A percentile compares a stretch with the other conserved stretches of the same genome.
phyloP scores from a whole-genome alignment of 2,888 invertebrate genomes.

The Ptychoptera albimana region DNA sequence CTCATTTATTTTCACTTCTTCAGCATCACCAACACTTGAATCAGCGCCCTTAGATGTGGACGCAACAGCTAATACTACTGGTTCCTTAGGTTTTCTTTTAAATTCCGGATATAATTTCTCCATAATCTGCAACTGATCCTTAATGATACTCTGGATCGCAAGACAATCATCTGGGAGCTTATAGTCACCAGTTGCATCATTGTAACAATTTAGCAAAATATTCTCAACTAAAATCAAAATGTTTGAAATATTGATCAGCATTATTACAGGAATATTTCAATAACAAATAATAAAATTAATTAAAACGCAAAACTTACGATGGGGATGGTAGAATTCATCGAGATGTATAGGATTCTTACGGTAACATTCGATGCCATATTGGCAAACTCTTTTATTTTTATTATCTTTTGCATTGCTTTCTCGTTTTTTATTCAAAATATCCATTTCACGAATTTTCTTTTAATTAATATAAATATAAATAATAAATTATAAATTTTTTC shows the following conservation, averaged over 20 bases:
- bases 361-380: slow-evolving; percentile 63
- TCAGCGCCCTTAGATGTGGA: too few species aligned
- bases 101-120: slow-evolving; percentile 21
- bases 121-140: slow-evolving; percentile 43
- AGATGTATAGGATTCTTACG: slow-evolving; percentile 75
- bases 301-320: slow-evolving; percentile 52
- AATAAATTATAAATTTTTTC: too few species aligned
- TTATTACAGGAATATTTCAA: slow-evolving; percentile 7
- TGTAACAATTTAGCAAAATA: slow-evolving; percentile 35
- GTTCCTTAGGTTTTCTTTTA: too few species aligned
- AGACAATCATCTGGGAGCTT: slow-evolving; percentile 38
- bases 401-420: too few species aligned
- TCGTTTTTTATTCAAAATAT: too few species aligned
- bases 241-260: slow-evolving; percentile 2
- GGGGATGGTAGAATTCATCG: slow-evolving; percentile 61
- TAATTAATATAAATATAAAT: too few species aligned
- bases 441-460: too few species aligned
- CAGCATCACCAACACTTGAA: too few species aligned
- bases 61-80: too few species aligned
- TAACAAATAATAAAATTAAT: not conserved
- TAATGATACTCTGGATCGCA: slow-evolving; percentile 36
- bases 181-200: slow-evolving; percentile 28
- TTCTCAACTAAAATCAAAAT: slow-evolving; percentile 41
- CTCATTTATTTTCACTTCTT: too few species aligned
- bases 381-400: slow-evolving; percentile 33